phyloP scores from a whole-genome alignment of 1,140 invertebrate genomes.

The Zaprionus camerounensis region DNA sequence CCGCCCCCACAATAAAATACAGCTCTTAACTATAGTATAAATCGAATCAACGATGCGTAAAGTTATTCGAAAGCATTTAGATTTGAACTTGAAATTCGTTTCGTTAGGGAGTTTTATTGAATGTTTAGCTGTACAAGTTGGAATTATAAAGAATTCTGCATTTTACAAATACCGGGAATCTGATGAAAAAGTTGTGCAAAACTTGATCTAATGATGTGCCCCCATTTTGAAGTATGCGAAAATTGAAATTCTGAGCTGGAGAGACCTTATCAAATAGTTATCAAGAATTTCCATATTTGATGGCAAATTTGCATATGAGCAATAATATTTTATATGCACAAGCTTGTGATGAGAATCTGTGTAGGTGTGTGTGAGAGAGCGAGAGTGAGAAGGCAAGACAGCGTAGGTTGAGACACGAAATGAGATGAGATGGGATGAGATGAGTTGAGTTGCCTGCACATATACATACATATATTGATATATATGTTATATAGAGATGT shows the following conservation, averaged over 20 bases:
- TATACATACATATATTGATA: neutral
- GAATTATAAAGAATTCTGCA: too few species aligned
- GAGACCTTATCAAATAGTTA: conserved; percentile 51
- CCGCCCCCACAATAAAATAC: conserved; percentile 33
- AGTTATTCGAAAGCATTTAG: conserved; percentile 61
- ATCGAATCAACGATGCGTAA: conserved; percentile 73
- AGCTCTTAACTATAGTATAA: conserved; percentile 50
- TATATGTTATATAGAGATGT: neutral
- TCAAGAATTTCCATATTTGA: conserved; percentile 69
- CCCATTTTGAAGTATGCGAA: conserved; percentile 25
- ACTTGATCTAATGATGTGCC: conserved; percentile 50
- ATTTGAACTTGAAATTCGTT: conserved; percentile 73
- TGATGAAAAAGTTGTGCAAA: conserved; percentile 45
- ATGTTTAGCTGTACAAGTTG: conserved; percentile 20
- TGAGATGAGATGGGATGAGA: neutral
- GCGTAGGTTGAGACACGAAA: conserved; percentile 10
- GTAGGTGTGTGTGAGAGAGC: neutral
- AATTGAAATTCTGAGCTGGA: conserved; percentile 39
- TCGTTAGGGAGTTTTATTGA: conserved; percentile 28
- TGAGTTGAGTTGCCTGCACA: neutral
- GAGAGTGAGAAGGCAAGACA: neutral
- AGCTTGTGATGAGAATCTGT: neutral
- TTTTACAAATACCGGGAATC: neutral
- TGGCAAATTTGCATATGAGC: conserved; percentile 62
- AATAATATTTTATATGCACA: conserved; percentile 37